Evolutionary conservation across 2,113 vertebrate species (phyloP), one percentile per base, ranked within the genome.

Genomic region (Lampris megalopsis): DNA sequence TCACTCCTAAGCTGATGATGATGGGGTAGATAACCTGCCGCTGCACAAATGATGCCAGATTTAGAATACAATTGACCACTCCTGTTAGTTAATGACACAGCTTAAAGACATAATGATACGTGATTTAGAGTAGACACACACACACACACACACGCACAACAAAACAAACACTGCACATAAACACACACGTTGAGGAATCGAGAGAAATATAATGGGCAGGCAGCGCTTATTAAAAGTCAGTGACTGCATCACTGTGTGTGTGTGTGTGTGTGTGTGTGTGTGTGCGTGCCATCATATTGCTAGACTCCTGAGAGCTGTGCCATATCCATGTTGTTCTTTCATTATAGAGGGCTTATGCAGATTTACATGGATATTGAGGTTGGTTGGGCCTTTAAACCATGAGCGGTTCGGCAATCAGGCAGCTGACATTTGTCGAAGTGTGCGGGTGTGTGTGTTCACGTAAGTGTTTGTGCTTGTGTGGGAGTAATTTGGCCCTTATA

Each of bases 291-390:
- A 82, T 83, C 84, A 69, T 42, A 85, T 82, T 70, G 62, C 24
- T 40, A 41, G 62, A 24, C 85, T 81, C 86, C 37, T 43, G 66
- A 76, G 79, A 73, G 57, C 53, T 53, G 56, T 42, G 73, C 68
- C 73, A 76, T 74, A 80, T 80, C 80, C 54, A 70, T 89, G 83
- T 89, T 90, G 87, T 88, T 82, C 82, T 90, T 90, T 89, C 87
- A 90, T 91, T 91, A 89, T 65, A 13, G 24, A 47, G 1, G 85
- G 87, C 73, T 88, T 81, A 86, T 58, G 66, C 42, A 89, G 87
- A 85, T 84, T 88, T 82, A 84, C 77, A 76, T 71, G 83, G 75
- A 84, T 88, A 90, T 85, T 66, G 79, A 76, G 63, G 81, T 77
- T 80, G 64, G 68, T 60, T 53, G 59, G 40, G 62, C 63, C 79